Percentiles rank a stretch among this genome's conserved stretches.
Conservation (phyloP, 1,140 invertebrate species). For the Trachelipus rathkii region DNA sequence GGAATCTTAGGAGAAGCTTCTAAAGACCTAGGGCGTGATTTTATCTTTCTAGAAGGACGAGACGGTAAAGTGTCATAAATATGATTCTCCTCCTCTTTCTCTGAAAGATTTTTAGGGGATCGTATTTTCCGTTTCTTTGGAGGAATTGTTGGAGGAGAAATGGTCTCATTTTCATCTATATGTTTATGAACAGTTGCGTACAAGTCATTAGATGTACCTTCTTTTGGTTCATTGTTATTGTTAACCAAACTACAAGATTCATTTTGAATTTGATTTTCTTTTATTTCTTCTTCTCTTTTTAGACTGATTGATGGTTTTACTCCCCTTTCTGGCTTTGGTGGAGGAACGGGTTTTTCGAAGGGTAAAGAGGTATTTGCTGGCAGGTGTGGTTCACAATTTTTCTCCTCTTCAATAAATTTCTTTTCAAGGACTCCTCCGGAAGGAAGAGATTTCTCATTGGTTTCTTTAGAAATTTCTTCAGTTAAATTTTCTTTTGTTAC, state of each 20-base stretch:
- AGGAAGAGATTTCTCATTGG: neutral
- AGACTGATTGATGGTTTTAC: too few relatives aligned
- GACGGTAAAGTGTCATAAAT: neutral
- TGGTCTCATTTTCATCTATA: neutral
- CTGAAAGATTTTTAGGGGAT: neutral
- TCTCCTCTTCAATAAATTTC: neutral
- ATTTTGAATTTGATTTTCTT: neutral
- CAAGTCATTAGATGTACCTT: neutral
- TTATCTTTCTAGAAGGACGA: neutral
- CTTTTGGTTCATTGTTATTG: neutral
- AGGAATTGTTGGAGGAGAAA: neutral
- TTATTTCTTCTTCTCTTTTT: neutral
- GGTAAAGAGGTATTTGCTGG: conserved; percentile 13
- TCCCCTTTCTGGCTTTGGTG: neutral
- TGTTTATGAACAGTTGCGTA: neutral
- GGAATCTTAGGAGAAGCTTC: neutral
- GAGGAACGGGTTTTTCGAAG: neutral
- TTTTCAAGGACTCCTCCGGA: neutral
- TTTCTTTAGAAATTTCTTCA: too few relatives aligned
- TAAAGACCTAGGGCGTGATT: neutral
- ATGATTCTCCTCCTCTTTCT: too few relatives aligned
- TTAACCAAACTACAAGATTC: neutral
- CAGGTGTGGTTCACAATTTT: neutral
- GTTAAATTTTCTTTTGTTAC: conserved; percentile 17
- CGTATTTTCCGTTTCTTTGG: neutral